Base-by-base conservation (phyloP, 2,797 vertebrate species). In the Eurystomus glaucurus region DNA sequence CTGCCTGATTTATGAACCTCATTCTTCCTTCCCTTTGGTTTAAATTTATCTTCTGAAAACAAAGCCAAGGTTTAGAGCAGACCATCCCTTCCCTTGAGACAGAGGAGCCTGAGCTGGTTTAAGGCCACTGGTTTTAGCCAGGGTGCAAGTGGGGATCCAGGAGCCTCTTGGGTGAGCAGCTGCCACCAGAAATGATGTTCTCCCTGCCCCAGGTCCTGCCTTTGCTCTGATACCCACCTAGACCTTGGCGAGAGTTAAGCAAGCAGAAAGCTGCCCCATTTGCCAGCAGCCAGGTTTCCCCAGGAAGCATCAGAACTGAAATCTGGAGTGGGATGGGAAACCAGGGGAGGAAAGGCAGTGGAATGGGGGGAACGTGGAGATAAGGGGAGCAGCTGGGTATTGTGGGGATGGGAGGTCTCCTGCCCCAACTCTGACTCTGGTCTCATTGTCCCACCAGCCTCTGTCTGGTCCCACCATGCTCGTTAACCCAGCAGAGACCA, bases 31-130 rank as follows among this genome's bases (percentile, higher is more conserved):
- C 75, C 85, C n/a, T 66, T 95, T 33, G 14, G 33, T 94, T 95
- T 94, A 91, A 91, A 96, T 96, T 87, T 96, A 91, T 96, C 86
- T 91, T 72, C 6, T 0, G 87, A 91, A 95, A 94, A 93, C 93
- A 96, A 94, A 95, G 85, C 46, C 3, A 0, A 70, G 51, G 33
- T 69, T 91, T 85, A 61, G 46, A 76, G 86, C 45, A 89, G 91
- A 70, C 46, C 71, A 45, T 87, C 80, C 66, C 84, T 91, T 78
- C 86, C 70, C 81, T 6, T 11, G 37, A 72, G 77, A 65, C 0
- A 1, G 57, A 81, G 37, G 18, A 90, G 64, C 39, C 55, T 5
- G 68, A 51, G 64, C 4, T 90, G 60, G 43, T 96, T 79, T 90
- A 85, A 76, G 90, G 82, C 54, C 85, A 93, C 62, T 7, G 0